A percentile compares a stretch with the other conserved stretches of the same genome.
Conservation (phyloP, 2,888 invertebrate species). For the Hydroisotoma schaefferi region DNA sequence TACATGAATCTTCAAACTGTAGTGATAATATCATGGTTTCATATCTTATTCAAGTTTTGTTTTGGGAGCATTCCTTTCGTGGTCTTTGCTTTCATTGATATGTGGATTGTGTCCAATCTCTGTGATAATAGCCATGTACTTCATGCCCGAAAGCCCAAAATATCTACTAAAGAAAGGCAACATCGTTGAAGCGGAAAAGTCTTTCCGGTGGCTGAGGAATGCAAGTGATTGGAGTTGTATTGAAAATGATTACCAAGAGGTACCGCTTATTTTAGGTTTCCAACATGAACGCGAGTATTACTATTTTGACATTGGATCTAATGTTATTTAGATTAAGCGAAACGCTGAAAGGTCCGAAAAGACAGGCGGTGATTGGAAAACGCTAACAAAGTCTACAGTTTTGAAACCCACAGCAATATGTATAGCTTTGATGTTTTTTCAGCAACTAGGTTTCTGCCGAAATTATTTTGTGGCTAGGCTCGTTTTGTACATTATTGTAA, state of each 20-base stretch:
- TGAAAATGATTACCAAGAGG: constrained; percentile 63
- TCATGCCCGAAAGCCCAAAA: constrained; percentile 72
- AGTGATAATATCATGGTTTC: neutral
- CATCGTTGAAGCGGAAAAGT: constrained; percentile 63
- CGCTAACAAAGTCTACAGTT: constrained; percentile 49
- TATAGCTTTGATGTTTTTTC: constrained; percentile 76
- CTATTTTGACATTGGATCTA: too few species aligned
- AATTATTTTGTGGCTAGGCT: neutral
- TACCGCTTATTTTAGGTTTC: constrained; percentile 46
- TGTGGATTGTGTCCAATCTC: constrained; percentile 66
- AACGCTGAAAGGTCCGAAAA: too few species aligned
- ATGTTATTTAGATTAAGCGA: constrained; percentile 50
- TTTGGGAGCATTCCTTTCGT: constrained; percentile 64
- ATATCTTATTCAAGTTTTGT: constrained; percentile 59
- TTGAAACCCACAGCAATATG: constrained; percentile 70
- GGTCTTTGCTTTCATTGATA: constrained; percentile 62
- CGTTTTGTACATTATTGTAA: neutral
- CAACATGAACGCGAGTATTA: too few species aligned
- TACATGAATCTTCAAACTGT: neutral
- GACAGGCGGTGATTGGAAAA: constrained; percentile 4
- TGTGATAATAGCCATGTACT: constrained; percentile 49
- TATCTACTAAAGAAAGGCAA: constrained; percentile 62
- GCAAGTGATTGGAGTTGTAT: constrained; percentile 60
- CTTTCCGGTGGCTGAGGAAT: constrained; percentile 74
- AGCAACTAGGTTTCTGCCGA: constrained; percentile 62